Percentiles rank a stretch among this genome's conserved stretches.
Conservation (phyloP, 2,888 invertebrate genomes). For the Rapana venosa region DNA sequence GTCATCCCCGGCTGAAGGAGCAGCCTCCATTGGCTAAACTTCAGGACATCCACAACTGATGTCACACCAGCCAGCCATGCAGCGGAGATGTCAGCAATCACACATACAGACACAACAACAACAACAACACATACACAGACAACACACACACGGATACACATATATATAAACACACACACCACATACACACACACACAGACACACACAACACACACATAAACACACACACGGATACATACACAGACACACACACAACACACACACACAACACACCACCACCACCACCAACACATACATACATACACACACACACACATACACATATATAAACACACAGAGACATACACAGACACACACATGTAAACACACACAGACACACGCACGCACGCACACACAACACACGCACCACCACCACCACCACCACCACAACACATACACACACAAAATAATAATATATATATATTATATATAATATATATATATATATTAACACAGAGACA, state of each 20-base stretch:
- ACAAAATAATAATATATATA: too few species aligned
- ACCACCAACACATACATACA: not conserved
- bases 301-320: slow-evolving; percentile 7
- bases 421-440: not conserved
- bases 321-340: not conserved
- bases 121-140: not conserved
- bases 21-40: too few species aligned
- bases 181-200: not conserved
- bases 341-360: not conserved
- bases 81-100: too few species aligned
- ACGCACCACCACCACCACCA: too few species aligned
- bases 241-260: not conserved
- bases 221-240: too few species aligned
- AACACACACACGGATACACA: not conserved
- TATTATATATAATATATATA: too few species aligned
- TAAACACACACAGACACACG: not conserved
- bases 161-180: not conserved
- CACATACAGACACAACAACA: not conserved
- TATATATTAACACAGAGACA: not conserved
- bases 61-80: too few species aligned
- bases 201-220: not conserved
- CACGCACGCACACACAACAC: not conserved
- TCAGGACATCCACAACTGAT: too few species aligned
- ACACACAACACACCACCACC: too few species aligned
- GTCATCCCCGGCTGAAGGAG: too few species aligned